Evolutionary conservation across 2,888 invertebrate species (phyloP), one percentile per base, ranked within the genome.

Genomic region (Heterodera filipjevi): DNA sequence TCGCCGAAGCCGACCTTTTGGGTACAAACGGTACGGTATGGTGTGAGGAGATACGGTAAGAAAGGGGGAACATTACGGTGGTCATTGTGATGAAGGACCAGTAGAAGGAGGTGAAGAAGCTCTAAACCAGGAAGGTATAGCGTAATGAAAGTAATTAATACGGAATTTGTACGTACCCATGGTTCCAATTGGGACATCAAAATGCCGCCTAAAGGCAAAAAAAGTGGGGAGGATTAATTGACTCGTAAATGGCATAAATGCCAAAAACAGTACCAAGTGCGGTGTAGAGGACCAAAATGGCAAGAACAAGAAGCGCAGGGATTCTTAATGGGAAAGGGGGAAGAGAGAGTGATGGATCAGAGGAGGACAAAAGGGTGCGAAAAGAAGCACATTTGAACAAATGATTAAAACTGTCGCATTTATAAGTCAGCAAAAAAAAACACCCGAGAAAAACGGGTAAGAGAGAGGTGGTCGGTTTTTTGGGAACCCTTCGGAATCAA

Each of bases 11-110:
- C 89, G 75, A 89, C 87, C 87, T 88, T 27, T 49, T 8, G 16
- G 44, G 44, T 5, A 44, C 12, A 27, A 79, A 33, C n/a, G n/a
- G n/a, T n/a, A n/a, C n/a, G n/a, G n/a, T n/a, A n/a, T n/a, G n/a
- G n/a, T n/a, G n/a, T n/a, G n/a, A n/a, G n/a, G n/a, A 6, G 66
- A 39, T 59, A 46, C 33, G 44, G 49, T 14, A 66, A 53, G n/a
- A n/a, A n/a, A n/a, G n/a, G 35, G 12, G 5, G 27, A 27, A 49
- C 8, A 81, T 70, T 80, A 88, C 89, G 66, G 89, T 89, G 66
- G 89, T 89, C 89, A 89, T 88, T 14, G 89, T 89, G 78, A 89
- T 89, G 81, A 89, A 89, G 72, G 88, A 87, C 87, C 88, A 89
- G 81, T 89, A 89, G 82, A 89, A 89, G n/a, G 87, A 85, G 35